A percentile compares a stretch with the other conserved stretches of the same genome.
Evolutionary conservation across 2,113 vertebrate genomes (phyloP).

Genomic region (Felis chaus): DNA sequence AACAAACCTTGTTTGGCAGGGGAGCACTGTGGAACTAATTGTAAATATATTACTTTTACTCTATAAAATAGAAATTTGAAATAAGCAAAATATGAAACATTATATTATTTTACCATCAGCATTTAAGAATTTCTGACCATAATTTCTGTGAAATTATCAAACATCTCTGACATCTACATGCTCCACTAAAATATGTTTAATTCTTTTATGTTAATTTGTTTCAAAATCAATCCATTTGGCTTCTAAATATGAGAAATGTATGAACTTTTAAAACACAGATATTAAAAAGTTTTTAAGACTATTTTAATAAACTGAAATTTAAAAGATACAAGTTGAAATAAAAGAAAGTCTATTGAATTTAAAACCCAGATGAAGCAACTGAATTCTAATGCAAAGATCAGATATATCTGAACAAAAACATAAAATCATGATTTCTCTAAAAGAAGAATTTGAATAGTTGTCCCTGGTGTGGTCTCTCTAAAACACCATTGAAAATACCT

Average conservation of each 20-base stretch:
- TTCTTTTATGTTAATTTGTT: neutral
- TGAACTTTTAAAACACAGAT: neutral
- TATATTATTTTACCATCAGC: neutral
- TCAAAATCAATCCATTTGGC: neutral
- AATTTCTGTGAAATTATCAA: neutral
- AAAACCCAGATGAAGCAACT: neutral
- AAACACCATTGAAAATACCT: neutral
- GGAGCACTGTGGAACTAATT: neutral
- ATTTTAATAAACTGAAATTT: neutral
- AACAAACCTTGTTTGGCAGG: neutral
- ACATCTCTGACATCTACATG: neutral
- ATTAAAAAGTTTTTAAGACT: neutral
- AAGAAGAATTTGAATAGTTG: neutral
- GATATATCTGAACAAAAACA: neutral
- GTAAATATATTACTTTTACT: neutral
- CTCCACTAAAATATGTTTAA: neutral
- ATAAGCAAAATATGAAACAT: neutral
- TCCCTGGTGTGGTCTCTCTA: neutral
- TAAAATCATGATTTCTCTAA: neutral
- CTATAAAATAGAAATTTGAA: neutral
- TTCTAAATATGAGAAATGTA: neutral
- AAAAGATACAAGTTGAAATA: neutral
- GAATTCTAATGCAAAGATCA: neutral
- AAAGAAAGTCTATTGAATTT: neutral
- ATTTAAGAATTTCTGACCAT: neutral